A percentile compares a stretch with the other conserved stretches of the same genome.
Evolutionary conservation across 53 echinoderm and acorn worm genomes (phyloP).

Genomic region (Mesocentrotus franciscanus): DNA sequence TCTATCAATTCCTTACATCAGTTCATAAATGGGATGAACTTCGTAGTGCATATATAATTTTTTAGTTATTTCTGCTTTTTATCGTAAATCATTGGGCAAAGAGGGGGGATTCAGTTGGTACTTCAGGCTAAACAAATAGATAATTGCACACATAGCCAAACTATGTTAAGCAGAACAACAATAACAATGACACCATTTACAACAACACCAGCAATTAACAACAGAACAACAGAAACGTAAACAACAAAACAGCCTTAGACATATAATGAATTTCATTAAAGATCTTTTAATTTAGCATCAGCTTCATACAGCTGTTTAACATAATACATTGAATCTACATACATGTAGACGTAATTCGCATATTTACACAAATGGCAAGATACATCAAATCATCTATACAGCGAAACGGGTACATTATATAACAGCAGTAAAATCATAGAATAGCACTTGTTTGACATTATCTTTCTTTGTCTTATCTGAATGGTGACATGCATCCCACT

Average conservation of each 20-base stretch:
- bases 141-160: too few relatives aligned
- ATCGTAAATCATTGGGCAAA: too few relatives aligned
- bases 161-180: too few relatives aligned
- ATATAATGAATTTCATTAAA: not conserved
- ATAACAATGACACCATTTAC: not conserved
- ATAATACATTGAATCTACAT: not conserved
- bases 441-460: too few relatives aligned
- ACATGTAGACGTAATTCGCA: not conserved
- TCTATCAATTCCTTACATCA: too few relatives aligned
- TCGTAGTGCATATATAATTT: too few relatives aligned
- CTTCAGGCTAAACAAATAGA: too few relatives aligned
- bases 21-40: too few relatives aligned
- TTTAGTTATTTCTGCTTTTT: too few relatives aligned
- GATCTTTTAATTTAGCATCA: not conserved
- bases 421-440: not conserved
- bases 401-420: not conserved
- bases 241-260: not conserved
- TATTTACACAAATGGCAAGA: conserved; percentile 40
- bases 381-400: not conserved
- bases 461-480: too few relatives aligned
- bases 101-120: too few relatives aligned
- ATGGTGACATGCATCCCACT: too few relatives aligned
- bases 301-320: not conserved
- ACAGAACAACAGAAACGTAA: not conserved
- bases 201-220: not conserved